Evolutionary conservation across 2,888 invertebrate genomes (phyloP).

Genomic region (Agrypnus murinus): DNA sequence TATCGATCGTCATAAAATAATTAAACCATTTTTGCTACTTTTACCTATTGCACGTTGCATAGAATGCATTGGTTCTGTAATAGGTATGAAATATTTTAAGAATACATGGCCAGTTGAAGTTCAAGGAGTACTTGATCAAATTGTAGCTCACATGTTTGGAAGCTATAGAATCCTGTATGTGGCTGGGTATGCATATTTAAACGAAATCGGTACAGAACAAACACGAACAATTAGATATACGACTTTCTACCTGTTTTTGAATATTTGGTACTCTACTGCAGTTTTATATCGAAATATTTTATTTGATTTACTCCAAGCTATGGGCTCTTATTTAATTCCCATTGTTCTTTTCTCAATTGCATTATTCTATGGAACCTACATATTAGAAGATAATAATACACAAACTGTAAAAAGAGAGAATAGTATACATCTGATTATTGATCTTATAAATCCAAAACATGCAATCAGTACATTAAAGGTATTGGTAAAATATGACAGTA

Average conservation of each 20-base stretch:
- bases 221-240: constrained; percentile 78
- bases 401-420: constrained; percentile 2
- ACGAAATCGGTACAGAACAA: constrained; percentile 72
- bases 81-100: constrained; percentile 73
- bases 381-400: constrained; percentile 28
- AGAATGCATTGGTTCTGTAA: constrained; percentile 71
- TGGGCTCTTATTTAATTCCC: constrained; percentile 53
- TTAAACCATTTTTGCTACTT: constrained; percentile 68
- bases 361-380: constrained; percentile 11
- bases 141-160: constrained; percentile 76
- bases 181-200: constrained; percentile 69
- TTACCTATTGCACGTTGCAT: constrained; percentile 69
- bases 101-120: constrained; percentile 73
- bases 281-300: no score
- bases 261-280: no score
- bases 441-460: constrained; percentile 66
- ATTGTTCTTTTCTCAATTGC: constrained; percentile 46
- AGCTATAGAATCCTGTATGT: constrained; percentile 72
- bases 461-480: constrained; percentile 65
- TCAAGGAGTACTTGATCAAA: constrained; percentile 73
- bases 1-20: constrained; percentile 67
- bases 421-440: constrained; percentile 57
- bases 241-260: no score
- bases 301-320: no score
- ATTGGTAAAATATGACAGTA: constrained; percentile 60